Evolutionary conservation across 2,113 vertebrate species (phyloP).

Genomic region (Loxodonta africana): DNA sequence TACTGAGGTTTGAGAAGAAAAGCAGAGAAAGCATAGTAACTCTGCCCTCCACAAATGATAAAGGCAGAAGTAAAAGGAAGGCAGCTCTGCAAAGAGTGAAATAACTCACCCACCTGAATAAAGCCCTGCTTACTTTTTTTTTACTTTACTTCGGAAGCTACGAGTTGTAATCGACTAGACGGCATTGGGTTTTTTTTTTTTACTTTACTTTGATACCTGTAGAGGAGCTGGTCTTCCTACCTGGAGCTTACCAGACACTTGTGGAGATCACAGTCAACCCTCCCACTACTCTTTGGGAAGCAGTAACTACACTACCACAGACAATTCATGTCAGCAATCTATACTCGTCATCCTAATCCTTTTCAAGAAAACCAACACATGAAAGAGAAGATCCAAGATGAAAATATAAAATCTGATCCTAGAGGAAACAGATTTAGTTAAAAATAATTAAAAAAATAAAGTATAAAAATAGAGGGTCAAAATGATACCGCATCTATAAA

Average conservation of each 20-base stretch:
- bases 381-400: not conserved
- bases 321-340: not conserved
- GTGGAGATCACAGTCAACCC: not conserved
- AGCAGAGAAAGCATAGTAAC: not conserved
- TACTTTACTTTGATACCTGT: not conserved
- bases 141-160: too few species aligned
- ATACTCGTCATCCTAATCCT: not conserved
- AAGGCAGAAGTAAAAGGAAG: not conserved
- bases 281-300: not conserved
- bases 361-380: not conserved
- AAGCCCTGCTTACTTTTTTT: not conserved
- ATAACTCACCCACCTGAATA: not conserved
- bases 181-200: too few species aligned
- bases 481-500: not conserved
- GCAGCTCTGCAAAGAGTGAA: not conserved
- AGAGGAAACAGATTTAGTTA: not conserved
- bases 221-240: not conserved
- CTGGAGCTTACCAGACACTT: not conserved
- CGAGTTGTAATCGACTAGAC: too few species aligned
- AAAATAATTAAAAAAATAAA: conserved; percentile 40
- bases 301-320: not conserved
- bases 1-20: not conserved
- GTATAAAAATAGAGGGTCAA: not conserved
- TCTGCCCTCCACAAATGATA: not conserved
- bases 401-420: not conserved